Conservation (phyloP, 2,797 vertebrate genomes). For the Rhyacichthys aspro region DNA sequence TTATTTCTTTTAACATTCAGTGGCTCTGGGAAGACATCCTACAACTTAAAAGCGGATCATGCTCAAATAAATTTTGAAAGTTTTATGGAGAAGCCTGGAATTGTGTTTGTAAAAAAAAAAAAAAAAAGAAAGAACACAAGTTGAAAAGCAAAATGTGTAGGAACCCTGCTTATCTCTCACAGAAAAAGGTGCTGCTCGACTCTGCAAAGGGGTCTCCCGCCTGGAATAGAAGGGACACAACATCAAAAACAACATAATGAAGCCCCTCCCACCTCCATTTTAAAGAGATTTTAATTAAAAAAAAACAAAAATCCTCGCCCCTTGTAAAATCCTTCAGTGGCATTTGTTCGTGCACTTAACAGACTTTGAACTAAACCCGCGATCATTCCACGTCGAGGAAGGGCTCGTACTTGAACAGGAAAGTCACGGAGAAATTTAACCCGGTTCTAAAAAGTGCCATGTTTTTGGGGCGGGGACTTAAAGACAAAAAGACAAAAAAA, state of each 20-base stretch:
- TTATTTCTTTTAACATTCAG: not conserved
- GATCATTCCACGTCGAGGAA: constrained; percentile 74
- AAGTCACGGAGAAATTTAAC: not conserved
- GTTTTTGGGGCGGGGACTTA: constrained; percentile 6
- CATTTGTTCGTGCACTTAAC: constrained; percentile 55
- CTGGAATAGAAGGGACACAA: constrained; percentile 48
- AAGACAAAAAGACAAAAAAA: not conserved
- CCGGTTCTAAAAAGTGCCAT: constrained; percentile 57
- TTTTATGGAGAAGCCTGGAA: not conserved
- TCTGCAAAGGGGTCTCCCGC: constrained; percentile 42
- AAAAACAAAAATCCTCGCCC: not conserved
- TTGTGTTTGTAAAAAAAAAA: not conserved
- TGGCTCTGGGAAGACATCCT: not conserved
- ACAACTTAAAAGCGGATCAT: not conserved
- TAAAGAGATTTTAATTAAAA: constrained; percentile 5
- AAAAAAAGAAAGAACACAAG: too few species aligned
- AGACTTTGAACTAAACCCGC: constrained; percentile 25
- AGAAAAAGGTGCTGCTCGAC: constrained; percentile 74
- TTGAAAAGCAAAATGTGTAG: constrained; percentile 39
- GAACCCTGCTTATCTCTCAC: constrained; percentile 61
- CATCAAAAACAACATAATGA: not conserved
- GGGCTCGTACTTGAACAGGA: constrained; percentile 68
- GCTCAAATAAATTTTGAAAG: too few species aligned
- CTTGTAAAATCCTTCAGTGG: constrained; percentile 1
- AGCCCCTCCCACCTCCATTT: constrained; percentile 1